A percentile compares a stretch with the other conserved stretches of the same genome.
phyloP scores from a whole-genome alignment of 2,113 vertebrate genomes.

The Eonycteris spelaea region DNA sequence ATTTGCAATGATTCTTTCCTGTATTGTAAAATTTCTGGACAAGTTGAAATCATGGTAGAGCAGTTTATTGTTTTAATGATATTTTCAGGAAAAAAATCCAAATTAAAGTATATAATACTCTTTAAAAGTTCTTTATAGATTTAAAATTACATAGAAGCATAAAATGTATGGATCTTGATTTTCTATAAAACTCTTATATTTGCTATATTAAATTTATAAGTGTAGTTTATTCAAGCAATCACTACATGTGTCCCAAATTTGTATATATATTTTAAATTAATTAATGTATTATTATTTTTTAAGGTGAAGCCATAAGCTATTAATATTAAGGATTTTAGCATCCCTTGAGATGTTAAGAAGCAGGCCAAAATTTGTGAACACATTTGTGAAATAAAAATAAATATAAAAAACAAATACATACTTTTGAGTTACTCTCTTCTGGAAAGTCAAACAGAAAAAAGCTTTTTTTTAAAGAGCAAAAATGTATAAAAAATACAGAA shows the following conservation, averaged over 20 bases:
- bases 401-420: neutral
- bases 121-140: neutral
- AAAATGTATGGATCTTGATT: neutral
- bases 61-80: constrained; percentile 33
- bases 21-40: constrained; percentile 9
- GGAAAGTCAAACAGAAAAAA: neutral
- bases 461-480: neutral
- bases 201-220: constrained; percentile 2
- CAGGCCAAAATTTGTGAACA: neutral
- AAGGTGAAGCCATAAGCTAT: neutral
- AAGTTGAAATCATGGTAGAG: constrained; percentile 8
- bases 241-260: neutral
- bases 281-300: neutral
- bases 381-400: neutral
- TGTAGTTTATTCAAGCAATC: neutral
- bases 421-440: neutral
- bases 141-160: constrained; percentile 21
- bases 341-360: neutral
- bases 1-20: constrained; percentile 22
- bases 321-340: neutral
- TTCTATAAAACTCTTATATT: neutral
- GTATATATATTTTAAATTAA: neutral
- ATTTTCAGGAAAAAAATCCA: neutral
- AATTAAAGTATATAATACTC: neutral
- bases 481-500: neutral